Evolutionary conservation across 2,888 invertebrate genomes (phyloP), one percentile per base, ranked within the genome.

Genomic region (Ophion ellenae): DNA sequence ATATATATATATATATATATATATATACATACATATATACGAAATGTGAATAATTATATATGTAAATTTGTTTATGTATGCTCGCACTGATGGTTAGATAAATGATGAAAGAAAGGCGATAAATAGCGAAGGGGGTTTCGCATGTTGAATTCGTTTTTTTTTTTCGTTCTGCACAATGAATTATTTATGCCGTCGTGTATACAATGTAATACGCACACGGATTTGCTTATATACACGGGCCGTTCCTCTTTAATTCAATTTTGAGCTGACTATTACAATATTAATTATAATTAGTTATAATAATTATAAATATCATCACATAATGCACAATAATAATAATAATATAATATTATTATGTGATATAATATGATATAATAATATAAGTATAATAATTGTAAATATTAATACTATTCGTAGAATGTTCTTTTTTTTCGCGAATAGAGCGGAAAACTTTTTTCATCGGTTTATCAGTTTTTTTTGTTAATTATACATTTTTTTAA

Each of bases 61-160:
- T 85, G 85, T 63, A 81, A 79, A 85, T 85, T 78, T 57, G 61
- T 84, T 82, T 79, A 75, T 61, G 79, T 76, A 76, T 75, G 82
- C 80, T 85, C 77, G 82, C 73, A 77, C 80, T 69, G 87, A 87
- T 85, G 83, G 80, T 80, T 83, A 82, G 81, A 84, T 80, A 84
- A 80, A 86, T 85, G 81, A 82, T 82, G 81, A 85, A 86, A 85
- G 85, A 82, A 86, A 81, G 83, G 81, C 84, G 82, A 86, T 83
- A 88, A 87, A 86, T 83, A 89, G 83, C 88, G 85, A 89, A 88
- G 86, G 86, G 61, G 85, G 86, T 87, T 87, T 85, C 83, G 81
- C 80, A 71, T 87, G 85, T 84, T 87, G 89, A 86, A 86, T 88
- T 86, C 79, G 88, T 84, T 89, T 85, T 89, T 88, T 84, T 88